Evolutionary conservation across 2,113 vertebrate species (phyloP).

Genomic region (Hippolais icterina): DNA sequence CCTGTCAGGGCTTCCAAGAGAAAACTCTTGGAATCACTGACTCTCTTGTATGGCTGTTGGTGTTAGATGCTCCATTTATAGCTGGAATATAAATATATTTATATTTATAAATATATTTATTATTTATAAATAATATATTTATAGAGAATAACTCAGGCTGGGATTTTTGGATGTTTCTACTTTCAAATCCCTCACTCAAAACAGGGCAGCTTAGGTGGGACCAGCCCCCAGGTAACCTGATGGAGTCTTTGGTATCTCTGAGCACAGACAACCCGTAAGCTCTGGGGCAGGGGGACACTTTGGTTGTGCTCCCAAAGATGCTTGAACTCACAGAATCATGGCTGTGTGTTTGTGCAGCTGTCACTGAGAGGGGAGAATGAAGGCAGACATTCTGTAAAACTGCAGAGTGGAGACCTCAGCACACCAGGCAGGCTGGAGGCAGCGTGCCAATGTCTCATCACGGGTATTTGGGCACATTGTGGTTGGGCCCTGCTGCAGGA

Average conservation of each 20-base stretch:
- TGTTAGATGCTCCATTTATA: neutral
- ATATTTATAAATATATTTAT: too few species aligned
- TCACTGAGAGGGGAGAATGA: neutral
- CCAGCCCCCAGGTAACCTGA: neutral
- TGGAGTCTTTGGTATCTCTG: neutral
- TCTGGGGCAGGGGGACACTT: neutral
- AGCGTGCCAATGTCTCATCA: accelerated
- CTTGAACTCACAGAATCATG: neutral
- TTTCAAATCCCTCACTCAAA: neutral
- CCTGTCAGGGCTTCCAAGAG: neutral
- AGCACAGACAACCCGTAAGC: neutral
- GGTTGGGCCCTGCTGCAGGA: neutral
- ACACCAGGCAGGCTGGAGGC: neutral
- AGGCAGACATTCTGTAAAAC: neutral
- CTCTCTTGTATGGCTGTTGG: neutral
- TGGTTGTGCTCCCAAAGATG: neutral
- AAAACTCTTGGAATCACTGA: neutral
- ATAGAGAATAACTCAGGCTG: neutral
- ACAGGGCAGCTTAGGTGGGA: neutral
- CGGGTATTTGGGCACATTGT: accelerated
- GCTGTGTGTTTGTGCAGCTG: neutral
- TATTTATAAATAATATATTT: too few species aligned
- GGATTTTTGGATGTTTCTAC: neutral
- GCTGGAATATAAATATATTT: too few species aligned
- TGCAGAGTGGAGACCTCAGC: neutral